phyloP scores from a whole-genome alignment of 2,888 invertebrate species.

The Meloe dianella region DNA sequence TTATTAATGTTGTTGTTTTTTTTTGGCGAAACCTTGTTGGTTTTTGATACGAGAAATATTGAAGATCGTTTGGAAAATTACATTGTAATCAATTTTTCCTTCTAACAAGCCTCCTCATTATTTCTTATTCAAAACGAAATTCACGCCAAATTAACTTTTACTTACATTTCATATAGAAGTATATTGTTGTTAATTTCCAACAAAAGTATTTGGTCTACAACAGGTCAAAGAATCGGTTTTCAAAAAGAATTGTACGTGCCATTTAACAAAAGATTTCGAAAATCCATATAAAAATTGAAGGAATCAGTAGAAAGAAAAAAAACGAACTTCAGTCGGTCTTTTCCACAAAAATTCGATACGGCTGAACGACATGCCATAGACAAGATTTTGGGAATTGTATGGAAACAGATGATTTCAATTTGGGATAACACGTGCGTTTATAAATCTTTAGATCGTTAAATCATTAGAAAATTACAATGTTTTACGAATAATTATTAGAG shows the following conservation, averaged over 20 bases:
- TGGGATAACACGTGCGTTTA: slow-evolving; percentile 2
- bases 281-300: not conserved
- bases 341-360: not conserved
- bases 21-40: too few relatives aligned
- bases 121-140: not conserved
- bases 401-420: too few relatives aligned
- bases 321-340: not conserved
- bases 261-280: not conserved
- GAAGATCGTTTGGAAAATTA: not conserved
- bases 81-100: not conserved
- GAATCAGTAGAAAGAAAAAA: not conserved
- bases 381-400: not conserved
- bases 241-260: not conserved
- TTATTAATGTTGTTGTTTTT: too few relatives aligned
- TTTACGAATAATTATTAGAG: too few relatives aligned
- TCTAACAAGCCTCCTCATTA: slow-evolving; percentile 2
- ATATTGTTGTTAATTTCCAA: slow-evolving; percentile 1
- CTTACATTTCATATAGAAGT: too few relatives aligned
- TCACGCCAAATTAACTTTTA: not conserved
- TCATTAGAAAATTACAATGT: too few relatives aligned
- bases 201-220: not conserved
- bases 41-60: too few relatives aligned
- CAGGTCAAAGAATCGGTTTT: not conserved
- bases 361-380: not conserved
- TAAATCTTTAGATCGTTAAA: not conserved